These are phyloP conservation scores for Acrobasis consociella DNA, from an alignment of 2,888 invertebrate species.

Conservation along the genomic window DNA sequence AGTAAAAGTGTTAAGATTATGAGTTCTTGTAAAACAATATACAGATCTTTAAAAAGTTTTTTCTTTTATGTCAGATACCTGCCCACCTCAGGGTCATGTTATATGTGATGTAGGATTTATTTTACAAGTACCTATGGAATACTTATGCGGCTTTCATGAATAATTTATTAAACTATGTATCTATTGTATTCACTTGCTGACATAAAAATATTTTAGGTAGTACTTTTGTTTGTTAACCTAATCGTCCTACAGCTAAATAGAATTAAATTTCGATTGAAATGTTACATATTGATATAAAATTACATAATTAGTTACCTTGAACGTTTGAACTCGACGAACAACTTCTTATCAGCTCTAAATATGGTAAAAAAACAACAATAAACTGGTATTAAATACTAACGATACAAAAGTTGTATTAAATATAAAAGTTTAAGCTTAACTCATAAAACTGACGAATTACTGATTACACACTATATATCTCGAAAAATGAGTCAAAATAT, in stretches of 20 bases:
- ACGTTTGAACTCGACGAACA: conserved; percentile 31
- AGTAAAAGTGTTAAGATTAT: no score
- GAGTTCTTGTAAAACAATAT: no score
- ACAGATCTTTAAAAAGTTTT: no score
- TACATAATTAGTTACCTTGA: conserved; percentile 53
- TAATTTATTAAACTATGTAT: background rate
- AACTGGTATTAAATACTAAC: background rate
- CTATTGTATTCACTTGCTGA: background rate
- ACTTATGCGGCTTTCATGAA: background rate
- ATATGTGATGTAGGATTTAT: no score
- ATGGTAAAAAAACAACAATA: background rate
- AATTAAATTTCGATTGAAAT: background rate
- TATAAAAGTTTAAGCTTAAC: background rate
- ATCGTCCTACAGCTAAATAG: background rate
- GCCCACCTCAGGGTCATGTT: no score
- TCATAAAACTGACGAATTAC: background rate
- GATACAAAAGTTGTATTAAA: background rate
- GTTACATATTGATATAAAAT: conserved; percentile 24
- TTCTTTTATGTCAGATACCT: no score
- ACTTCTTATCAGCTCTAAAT: conserved; percentile 36
- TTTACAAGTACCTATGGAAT: no score
- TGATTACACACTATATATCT: background rate
- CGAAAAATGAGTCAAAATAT: background rate
- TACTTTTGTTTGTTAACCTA: background rate
- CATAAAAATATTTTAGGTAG: background rate